Evolutionary conservation across 2,113 vertebrate species (phyloP).

Genomic region (Forbesichthys agassizii): DNA sequence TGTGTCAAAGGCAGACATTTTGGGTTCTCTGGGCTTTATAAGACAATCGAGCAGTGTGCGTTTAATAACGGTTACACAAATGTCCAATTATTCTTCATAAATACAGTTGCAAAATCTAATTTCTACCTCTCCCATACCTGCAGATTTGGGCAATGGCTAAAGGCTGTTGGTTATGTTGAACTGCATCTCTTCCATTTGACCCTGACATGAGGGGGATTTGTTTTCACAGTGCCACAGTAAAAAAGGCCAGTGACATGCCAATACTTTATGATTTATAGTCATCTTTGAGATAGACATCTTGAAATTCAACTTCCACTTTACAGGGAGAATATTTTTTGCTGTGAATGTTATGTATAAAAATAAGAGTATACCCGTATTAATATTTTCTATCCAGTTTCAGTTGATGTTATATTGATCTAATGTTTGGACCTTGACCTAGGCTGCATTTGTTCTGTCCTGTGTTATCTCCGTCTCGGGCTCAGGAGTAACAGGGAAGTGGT

Average conservation of each 20-base stretch:
- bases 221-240: conserved; percentile 4
- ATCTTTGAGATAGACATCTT: background rate
- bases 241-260: conserved; percentile 6
- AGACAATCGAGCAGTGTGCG: background rate
- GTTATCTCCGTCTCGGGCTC: conserved; percentile 70
- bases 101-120: conserved; percentile 16
- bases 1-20: too few relatives aligned
- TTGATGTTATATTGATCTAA: conserved; percentile 60
- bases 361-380: conserved; percentile 31
- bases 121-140: conserved; percentile 43
- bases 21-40: too few relatives aligned
- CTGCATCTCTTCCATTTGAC: conserved; percentile 13
- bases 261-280: conserved; percentile 4
- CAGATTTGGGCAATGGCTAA: conserved; percentile 39
- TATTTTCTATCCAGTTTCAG: conserved; percentile 60
- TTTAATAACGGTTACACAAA: conserved; percentile 19
- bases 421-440: conserved; percentile 54
- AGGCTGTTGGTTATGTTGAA: conserved; percentile 42
- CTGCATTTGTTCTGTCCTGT: conserved; percentile 63
- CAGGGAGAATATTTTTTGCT: conserved; percentile 49
- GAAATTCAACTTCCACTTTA: conserved; percentile 22
- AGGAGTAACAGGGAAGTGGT: conserved; percentile 60
- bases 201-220: conserved; percentile 21
- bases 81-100: conserved; percentile 7
- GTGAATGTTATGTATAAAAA: conserved; percentile 47